These are phyloP conservation scores for Hephaestus fuliginosus DNA, from an alignment of 2,797 vertebrate species.

Conservation along the genomic window DNA sequence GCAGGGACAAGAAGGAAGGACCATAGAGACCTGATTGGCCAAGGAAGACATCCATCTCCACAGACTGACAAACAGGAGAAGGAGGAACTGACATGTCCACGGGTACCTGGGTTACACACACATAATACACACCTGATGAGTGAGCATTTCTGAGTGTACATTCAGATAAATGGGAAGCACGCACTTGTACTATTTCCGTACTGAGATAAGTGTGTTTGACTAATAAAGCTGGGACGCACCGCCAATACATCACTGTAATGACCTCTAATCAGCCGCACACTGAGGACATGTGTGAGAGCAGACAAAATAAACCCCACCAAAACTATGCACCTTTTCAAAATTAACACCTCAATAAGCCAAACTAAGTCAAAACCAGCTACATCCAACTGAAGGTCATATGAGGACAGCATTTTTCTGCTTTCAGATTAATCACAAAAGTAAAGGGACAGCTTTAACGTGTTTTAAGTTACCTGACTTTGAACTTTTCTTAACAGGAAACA, in stretches of 20 bases:
- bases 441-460: background rate
- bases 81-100: slow-evolving; percentile 78
- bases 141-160: background rate
- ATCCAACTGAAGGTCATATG: background rate
- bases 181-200: background rate
- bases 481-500: slow-evolving; percentile 85
- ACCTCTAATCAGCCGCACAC: slow-evolving; percentile 29
- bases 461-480: slow-evolving; percentile 76
- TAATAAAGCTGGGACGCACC: background rate
- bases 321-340: background rate
- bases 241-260: slow-evolving; percentile 5
- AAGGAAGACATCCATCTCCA: slow-evolving; percentile 86
- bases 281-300: background rate
- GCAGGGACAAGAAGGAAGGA: slow-evolving; percentile 83
- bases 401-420: background rate
- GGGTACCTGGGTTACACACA: slow-evolving; percentile 75
- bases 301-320: background rate
- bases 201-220: slow-evolving; percentile 35
- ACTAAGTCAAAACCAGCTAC: background rate
- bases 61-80: slow-evolving; percentile 78
- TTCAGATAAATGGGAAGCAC: slow-evolving; percentile 6
- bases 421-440: background rate
- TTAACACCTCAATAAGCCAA: background rate
- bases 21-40: slow-evolving; percentile 72
- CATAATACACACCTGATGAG: background rate